Conservation (phyloP, 2,797 vertebrate species). For the Trichosurus vulpecula region DNA sequence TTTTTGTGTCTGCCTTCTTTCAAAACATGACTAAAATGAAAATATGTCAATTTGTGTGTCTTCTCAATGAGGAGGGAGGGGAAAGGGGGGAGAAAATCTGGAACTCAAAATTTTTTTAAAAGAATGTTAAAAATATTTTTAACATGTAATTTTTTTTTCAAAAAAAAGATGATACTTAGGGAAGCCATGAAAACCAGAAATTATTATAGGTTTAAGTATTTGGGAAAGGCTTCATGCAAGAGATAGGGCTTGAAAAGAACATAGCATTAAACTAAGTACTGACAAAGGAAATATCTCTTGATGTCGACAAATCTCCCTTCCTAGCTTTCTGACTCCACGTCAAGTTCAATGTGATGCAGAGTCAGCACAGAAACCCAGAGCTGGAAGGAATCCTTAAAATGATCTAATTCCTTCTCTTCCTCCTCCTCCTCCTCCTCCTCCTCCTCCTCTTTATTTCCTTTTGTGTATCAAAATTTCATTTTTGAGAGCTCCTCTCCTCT, state of each 20-base stretch:
- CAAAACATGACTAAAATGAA: too few relatives aligned
- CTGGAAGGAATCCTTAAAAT: not conserved
- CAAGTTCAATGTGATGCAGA: not conserved
- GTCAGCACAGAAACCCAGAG: not conserved
- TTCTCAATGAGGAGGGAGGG: too few relatives aligned
- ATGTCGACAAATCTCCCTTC: not conserved
- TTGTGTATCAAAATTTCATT: too few relatives aligned
- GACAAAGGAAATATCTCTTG: too few relatives aligned
- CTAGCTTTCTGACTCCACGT: not conserved
- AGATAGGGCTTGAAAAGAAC: not conserved
- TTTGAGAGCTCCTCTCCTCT: rapidly evolving
- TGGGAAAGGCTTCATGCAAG: not conserved
- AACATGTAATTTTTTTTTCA: not conserved
- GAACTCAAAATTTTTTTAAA: too few relatives aligned
- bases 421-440: rapidly evolving
- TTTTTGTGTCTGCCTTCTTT: too few relatives aligned
- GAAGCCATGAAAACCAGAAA: conserved; percentile 17
- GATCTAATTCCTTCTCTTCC: not conserved
- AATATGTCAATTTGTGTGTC: too few relatives aligned
- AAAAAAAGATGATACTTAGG: not conserved
- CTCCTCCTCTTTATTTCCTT: too few relatives aligned
- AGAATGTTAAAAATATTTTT: too few relatives aligned
- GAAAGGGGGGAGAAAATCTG: too few relatives aligned
- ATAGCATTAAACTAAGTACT: too few relatives aligned
- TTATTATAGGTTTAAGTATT: not conserved